phyloP scores from a whole-genome alignment of 1,140 invertebrate genomes.

The Caenorhabditis brenneri region DNA sequence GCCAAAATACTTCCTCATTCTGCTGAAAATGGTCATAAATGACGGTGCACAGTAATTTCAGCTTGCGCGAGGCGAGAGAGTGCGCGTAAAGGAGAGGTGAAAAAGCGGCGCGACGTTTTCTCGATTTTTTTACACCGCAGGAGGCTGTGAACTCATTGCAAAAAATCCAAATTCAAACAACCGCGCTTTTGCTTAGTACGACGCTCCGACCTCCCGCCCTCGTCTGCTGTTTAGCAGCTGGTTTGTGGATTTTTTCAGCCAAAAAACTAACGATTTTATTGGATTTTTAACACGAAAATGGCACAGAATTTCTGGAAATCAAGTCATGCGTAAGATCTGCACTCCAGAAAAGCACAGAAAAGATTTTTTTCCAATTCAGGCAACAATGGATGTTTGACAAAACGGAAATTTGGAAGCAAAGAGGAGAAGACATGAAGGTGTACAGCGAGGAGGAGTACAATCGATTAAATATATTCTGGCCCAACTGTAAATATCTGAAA shows the following conservation, averaged over 20 bases:
- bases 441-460: constrained; percentile 96
- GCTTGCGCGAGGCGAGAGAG: too few species aligned
- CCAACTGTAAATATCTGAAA: constrained; percentile 77
- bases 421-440: constrained; percentile 86
- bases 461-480: constrained; percentile 98
- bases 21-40: too few species aligned
- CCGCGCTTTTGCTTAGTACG: background rate
- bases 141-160: too few species aligned
- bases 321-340: background rate
- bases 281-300: background rate
- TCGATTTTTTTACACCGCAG: too few species aligned
- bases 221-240: background rate
- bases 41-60: too few species aligned
- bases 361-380: constrained; percentile 75
- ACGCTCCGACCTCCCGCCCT: background rate
- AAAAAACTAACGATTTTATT: background rate
- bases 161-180: background rate
- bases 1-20: too few species aligned
- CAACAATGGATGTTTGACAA: constrained; percentile 98
- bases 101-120: too few species aligned
- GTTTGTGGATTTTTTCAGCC: too few species aligned
- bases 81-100: too few species aligned
- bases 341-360: background rate
- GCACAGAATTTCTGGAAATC: constrained; percentile 4
- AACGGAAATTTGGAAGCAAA: constrained; percentile 91